phyloP scores from a whole-genome alignment of 2,888 invertebrate genomes.

The Harpagoxenus sublaevis region DNA sequence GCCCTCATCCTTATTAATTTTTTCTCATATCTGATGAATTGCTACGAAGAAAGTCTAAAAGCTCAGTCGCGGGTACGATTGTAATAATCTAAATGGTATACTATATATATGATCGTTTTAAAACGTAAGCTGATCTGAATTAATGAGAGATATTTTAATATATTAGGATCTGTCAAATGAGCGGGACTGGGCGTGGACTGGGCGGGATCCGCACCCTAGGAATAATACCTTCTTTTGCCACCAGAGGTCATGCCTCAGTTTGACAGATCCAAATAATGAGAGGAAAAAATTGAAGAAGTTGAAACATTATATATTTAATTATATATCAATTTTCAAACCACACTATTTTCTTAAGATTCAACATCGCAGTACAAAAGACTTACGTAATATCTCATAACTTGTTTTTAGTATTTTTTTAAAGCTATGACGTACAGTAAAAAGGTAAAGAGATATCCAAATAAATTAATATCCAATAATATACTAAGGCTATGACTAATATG shows the following conservation, averaged over 20 bases:
- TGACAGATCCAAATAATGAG: background rate
- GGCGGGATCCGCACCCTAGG: no score
- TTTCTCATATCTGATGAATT: background rate
- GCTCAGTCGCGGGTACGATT: slow-evolving; percentile 1
- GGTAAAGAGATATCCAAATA: background rate
- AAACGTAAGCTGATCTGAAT: background rate
- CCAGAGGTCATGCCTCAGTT: no score
- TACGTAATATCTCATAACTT: background rate
- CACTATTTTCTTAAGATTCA: background rate
- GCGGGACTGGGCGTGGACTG: no score
- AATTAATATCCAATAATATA: background rate
- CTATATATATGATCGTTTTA: background rate
- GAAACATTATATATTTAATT: background rate
- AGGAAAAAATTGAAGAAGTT: background rate
- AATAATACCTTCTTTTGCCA: no score
- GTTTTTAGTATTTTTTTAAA: background rate
- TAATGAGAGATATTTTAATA: slow-evolving; percentile 16
- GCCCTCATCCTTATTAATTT: slow-evolving; percentile 37
- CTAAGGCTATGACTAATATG: background rate
- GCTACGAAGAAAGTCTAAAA: slow-evolving; percentile 11
- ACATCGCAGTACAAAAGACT: background rate
- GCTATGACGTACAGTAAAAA: background rate
- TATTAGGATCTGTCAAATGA: no score
- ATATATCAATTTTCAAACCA: background rate
- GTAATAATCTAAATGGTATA: slow-evolving; percentile 19